Conservation (phyloP, 2,797 vertebrate genomes). For the Argya squamiceps region DNA sequence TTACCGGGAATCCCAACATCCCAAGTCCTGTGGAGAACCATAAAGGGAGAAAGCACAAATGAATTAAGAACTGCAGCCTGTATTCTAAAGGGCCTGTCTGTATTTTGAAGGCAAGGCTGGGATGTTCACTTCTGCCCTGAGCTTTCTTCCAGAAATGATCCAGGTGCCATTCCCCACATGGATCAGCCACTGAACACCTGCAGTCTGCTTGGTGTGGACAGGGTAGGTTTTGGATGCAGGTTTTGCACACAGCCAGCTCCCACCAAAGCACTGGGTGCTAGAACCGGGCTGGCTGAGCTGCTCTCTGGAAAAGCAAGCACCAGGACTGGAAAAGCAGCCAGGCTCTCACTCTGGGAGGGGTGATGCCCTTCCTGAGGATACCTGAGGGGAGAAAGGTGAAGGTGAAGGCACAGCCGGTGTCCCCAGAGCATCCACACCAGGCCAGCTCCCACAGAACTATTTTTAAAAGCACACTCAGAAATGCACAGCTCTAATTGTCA, state of each 20-base stretch:
- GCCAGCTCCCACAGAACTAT: fast-evolving
- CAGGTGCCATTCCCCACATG: fast-evolving
- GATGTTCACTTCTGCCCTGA: neutral
- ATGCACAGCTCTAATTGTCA: neutral
- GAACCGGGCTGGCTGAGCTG: fast-evolving
- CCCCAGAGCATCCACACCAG: fast-evolving
- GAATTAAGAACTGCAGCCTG: neutral
- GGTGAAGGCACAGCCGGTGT: neutral
- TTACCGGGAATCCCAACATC: neutral
- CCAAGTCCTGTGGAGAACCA: neutral
- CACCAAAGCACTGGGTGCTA: fast-evolving
- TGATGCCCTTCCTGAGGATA: neutral
- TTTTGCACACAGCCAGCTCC: neutral
- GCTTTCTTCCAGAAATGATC: neutral
- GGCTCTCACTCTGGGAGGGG: fast-evolving
- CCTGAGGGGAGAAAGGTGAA: fast-evolving
- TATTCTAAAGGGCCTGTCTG: neutral
- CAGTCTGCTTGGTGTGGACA: fast-evolving
- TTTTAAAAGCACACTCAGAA: neutral
- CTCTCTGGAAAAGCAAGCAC: neutral
- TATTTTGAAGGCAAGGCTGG: neutral
- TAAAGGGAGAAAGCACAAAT: neutral
- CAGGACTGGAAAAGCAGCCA: fast-evolving
- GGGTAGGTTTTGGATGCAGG: neutral
- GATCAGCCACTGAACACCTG: neutral